Percentiles rank a stretch among this genome's conserved stretches.
Conservation (phyloP, 2,113 vertebrate species). For the Oryzias celebensis region DNA sequence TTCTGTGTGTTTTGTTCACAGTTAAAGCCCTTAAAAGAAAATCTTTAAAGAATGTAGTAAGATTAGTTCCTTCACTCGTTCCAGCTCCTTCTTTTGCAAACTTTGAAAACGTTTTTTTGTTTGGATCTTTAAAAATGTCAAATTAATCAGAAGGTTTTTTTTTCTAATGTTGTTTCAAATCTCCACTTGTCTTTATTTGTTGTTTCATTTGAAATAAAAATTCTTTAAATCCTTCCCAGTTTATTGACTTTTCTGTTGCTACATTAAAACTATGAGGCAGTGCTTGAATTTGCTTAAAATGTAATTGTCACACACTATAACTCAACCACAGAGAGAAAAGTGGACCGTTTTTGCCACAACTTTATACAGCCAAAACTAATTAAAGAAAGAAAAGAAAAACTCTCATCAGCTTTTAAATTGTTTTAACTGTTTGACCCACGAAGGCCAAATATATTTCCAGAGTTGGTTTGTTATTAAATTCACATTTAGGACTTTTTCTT, state of each 20-base stretch:
- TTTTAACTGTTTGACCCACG: too few relatives aligned
- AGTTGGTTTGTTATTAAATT: too few relatives aligned
- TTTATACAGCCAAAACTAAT: too few relatives aligned
- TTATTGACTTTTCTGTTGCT: background rate
- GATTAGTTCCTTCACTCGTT: conserved; percentile 46
- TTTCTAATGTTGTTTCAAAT: conserved; percentile 23
- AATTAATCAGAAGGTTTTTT: background rate
- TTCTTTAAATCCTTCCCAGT: conserved; percentile 24
- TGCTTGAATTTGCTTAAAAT: background rate
- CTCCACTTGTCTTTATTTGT: conserved; percentile 21
- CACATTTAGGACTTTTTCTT: too few relatives aligned
- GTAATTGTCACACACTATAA: too few relatives aligned
- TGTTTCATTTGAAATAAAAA: conserved; percentile 66
- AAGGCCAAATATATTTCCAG: too few relatives aligned
- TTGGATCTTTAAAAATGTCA: conserved; percentile 31
- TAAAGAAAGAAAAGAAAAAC: too few relatives aligned
- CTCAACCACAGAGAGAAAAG: too few relatives aligned
- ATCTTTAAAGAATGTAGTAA: background rate
- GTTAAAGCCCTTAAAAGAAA: conserved; percentile 1
- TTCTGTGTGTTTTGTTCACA: background rate
- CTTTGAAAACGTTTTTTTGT: conserved; percentile 34
- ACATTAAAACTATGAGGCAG: background rate
- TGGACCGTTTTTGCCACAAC: too few relatives aligned
- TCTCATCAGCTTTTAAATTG: too few relatives aligned
- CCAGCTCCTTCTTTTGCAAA: conserved; percentile 28